Evolutionary conservation across 2,888 invertebrate genomes (phyloP), one percentile per base, ranked within the genome.

Genomic region (Carterocephalus palaemon): DNA sequence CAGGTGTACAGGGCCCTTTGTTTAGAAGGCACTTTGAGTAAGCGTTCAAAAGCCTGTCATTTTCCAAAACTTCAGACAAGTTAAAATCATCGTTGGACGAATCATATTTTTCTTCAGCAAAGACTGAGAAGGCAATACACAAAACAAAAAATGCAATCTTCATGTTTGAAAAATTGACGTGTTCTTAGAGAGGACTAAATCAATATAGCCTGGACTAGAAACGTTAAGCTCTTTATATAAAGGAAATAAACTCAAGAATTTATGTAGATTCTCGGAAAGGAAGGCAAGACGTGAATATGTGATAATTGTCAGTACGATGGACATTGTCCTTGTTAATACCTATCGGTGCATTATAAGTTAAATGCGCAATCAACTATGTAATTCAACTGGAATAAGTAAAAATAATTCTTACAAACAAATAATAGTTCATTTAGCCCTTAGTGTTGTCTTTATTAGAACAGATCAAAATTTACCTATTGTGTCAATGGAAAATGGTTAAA

Each of bases 21-120:
- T 89, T 89, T 53, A 93, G 70, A 50, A 94, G 70, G 60, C 94
- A 94, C 49, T 91, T 90, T 6, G 91, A 73, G 59, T 94, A 93
- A 37, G 90, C 89, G 23, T 88, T 85, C 17, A 93, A 72, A 20
- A 94, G 73, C 46, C 93, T 88, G 2, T 92, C 90, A 65, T 91
- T 94, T 5, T 62, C 64, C 8, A 94, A 70, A 43, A 93, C 89
- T 67, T 90, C 89, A 41, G 92, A 90, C 42, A 93, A 53, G 64
- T 94, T 88, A 39, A 93, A 83, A 60, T 91, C 88, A 54, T 92
- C 92, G 57, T 89, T 91, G 52, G 88, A 88, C 6, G 88, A 84
- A 12, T 90, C 89, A 62, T 93, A 93, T 32, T 78, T 80, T 0
- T 78, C 75, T 52, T 79, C 56, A 3, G 78, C 82, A 2, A 69